Evolutionary conservation across 2,797 vertebrate genomes (phyloP).

Genomic region (Brotogeris chrysoptera): DNA sequence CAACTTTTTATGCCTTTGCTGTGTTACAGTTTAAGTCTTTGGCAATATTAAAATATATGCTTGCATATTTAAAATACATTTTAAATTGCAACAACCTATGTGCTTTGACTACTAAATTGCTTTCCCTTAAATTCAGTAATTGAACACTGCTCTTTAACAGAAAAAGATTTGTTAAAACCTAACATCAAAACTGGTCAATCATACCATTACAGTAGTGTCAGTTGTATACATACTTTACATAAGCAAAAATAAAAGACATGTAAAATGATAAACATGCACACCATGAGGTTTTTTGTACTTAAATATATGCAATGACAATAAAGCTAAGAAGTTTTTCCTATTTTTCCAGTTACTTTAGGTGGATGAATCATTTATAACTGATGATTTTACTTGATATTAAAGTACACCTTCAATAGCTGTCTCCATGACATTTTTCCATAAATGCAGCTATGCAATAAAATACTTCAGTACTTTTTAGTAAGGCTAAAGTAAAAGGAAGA

Average conservation of each 20-base stretch:
- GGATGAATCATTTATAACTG: not conserved
- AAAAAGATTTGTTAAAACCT: not conserved
- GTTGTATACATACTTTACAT: not conserved
- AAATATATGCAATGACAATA: not conserved
- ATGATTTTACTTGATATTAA: not conserved
- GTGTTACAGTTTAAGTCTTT: not conserved
- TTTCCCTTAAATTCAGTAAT: not conserved
- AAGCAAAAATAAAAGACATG: not conserved
- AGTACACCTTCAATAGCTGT: not conserved
- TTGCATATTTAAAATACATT: not conserved
- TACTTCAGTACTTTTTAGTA: not conserved
- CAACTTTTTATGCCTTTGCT: not conserved
- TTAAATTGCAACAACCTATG: not conserved
- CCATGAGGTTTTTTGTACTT: not conserved
- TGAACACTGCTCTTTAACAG: not conserved
- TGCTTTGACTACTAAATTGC: constrained; percentile 7
- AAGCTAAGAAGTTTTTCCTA: not conserved
- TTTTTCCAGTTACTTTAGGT: not conserved
- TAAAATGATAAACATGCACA: not conserved
- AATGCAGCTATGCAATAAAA: not conserved
- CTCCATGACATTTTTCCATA: not conserved
- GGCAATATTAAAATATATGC: not conserved
- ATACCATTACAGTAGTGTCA: not conserved
- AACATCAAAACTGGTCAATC: not conserved
- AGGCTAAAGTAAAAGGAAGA: not conserved